A percentile compares a stretch with the other conserved stretches of the same genome.
Conservation (phyloP, 92 coral and sea anemone species). For the Phenganax stokvisi region DNA sequence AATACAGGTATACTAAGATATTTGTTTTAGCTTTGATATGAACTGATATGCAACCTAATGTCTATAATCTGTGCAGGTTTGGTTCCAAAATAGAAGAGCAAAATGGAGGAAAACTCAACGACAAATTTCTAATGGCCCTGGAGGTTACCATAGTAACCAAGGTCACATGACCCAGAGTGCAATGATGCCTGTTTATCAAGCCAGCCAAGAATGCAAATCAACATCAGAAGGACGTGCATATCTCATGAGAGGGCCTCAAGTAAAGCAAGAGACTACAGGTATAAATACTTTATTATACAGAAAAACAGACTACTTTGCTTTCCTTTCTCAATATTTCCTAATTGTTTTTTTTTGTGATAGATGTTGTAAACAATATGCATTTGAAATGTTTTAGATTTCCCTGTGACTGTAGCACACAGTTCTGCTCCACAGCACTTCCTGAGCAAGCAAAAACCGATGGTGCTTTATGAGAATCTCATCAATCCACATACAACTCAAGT, state of each 20-base stretch:
- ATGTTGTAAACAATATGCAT: no score
- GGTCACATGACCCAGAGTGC: neutral
- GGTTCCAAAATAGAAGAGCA: conserved; percentile 42
- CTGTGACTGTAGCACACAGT: neutral
- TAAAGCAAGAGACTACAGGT: conserved; percentile 16
- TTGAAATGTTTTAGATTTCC: neutral
- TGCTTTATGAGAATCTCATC: conserved; percentile 14
- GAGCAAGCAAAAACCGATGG: neutral
- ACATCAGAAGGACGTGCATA: neutral
- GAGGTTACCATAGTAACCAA: neutral
- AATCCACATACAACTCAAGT: conserved; percentile 21
- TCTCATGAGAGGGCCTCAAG: neutral
- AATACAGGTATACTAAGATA: conserved; percentile 18
- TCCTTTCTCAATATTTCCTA: neutral
- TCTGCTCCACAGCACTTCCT: neutral
- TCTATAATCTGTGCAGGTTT: conserved; percentile 9
- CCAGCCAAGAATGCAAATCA: neutral
- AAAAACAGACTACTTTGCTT: neutral
- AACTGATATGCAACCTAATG: neutral
- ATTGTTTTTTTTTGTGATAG: no score
- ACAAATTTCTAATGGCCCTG: neutral
- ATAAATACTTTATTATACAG: neutral
- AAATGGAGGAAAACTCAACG: conserved; percentile 36
- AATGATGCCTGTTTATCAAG: conserved; percentile 9
- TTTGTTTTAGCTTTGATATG: neutral